Conservation (phyloP, 2,888 invertebrate species). For the Oxyteleia sp. region DNA sequence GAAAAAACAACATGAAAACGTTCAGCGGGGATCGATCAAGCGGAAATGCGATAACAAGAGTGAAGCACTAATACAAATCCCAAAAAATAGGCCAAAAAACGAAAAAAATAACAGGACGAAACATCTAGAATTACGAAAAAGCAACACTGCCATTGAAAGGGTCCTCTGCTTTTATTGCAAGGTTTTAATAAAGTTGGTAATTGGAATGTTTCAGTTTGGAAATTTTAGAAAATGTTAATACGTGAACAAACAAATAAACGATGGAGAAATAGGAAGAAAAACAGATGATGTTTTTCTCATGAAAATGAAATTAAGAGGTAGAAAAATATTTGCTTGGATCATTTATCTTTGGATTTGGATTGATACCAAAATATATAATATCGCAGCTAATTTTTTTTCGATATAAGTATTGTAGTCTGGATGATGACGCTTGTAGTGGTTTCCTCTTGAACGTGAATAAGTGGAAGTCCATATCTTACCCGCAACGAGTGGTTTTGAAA, state of each 20-base stretch:
- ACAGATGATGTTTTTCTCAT: too few relatives aligned
- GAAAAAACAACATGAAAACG: too few relatives aligned
- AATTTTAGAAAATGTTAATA: not conserved
- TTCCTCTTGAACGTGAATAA: conserved; percentile 29
- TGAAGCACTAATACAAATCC: conserved; percentile 25
- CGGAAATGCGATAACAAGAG: conserved; percentile 46
- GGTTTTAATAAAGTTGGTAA: conserved; percentile 12
- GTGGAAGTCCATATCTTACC: conserved; percentile 3
- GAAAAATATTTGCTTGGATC: too few relatives aligned
- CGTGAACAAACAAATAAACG: too few relatives aligned
- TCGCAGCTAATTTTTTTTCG: not conserved
- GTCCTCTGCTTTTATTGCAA: not conserved
- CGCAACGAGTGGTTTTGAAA: conserved; percentile 18
- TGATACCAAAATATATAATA: not conserved
- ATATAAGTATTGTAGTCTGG: conserved; percentile 3
- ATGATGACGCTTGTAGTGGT: conserved; percentile 16
- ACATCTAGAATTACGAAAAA: conserved; percentile 11
- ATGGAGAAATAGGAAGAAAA: too few relatives aligned
- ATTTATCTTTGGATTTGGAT: too few relatives aligned
- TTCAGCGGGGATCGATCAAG: conserved; percentile 30
- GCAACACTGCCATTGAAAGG: conserved; percentile 17
- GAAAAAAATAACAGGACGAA: conserved; percentile 7
- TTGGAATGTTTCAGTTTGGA: conserved; percentile 14
- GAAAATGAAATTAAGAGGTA: too few relatives aligned
- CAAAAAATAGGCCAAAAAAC: conserved; percentile 22